Base-by-base conservation (phyloP, 37 sponge, comb jelly and placozoan species). In the Chondrosia reniformis region DNA sequence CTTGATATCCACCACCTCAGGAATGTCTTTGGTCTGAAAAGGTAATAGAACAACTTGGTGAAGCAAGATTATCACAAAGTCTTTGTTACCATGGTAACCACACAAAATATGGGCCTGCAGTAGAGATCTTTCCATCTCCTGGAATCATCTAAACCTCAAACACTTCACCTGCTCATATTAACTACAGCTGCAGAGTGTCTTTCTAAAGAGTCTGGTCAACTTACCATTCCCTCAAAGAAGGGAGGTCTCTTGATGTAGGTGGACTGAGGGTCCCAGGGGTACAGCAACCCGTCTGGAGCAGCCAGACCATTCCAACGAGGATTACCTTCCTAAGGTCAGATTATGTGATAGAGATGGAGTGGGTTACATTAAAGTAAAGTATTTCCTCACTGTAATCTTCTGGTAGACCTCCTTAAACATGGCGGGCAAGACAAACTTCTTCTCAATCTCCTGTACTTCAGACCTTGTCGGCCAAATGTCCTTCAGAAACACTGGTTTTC, bases 161-260 rank as follows among this genome's bases (percentile, higher is more conserved):
- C n/a, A n/a, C n/a, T n/a, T n/a, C n/a, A n/a, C n/a, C n/a, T n/a
- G n/a, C n/a, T n/a, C n/a, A n/a, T n/a, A n/a, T n/a, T n/a, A n/a
- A n/a, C n/a, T n/a, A n/a, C n/a, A n/a, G n/a, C n/a, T n/a, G n/a
- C n/a, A n/a, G n/a, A n/a, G n/a, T n/a, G n/a, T n/a, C n/a, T n/a
- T n/a, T n/a, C n/a, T n/a, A n/a, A n/a, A n/a, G n/a, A n/a, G 22
- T 30, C 8, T 22, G 8, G 33, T 33, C 38, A n/a, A 56, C 79
- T 63, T 31, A 88, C 93, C 93, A 95, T 86, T 6, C 74, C 63
- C 27, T 83, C 81, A 76, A 93, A 93, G 84, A 96, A 96, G 17
- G 97, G 97, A 45, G 97, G 94, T 33, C 63, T 74, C 86, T 96
- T 84, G 80, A 96, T 90, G 81, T 93, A 96, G 28, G 94, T 93